phyloP scores from a whole-genome alignment of 2,888 invertebrate genomes.

The Argyresthia goedartella region DNA sequence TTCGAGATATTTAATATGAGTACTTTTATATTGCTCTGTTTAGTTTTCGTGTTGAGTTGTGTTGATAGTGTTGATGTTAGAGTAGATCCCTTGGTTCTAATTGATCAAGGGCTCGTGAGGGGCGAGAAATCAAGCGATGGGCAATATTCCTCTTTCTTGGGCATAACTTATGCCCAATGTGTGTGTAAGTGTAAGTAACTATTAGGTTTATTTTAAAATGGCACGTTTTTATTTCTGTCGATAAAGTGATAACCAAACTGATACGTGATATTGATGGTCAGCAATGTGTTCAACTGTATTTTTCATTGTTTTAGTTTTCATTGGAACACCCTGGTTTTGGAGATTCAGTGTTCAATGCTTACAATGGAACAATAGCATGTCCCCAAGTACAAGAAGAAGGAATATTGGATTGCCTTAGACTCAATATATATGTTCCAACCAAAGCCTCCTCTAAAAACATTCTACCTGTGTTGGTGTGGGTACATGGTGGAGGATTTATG shows the following conservation, averaged over 20 bases:
- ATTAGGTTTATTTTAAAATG: too few species aligned
- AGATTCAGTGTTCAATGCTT: slow-evolving; percentile 41
- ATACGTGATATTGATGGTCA: too few species aligned
- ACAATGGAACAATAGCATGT: slow-evolving; percentile 4
- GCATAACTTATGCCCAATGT: slow-evolving; percentile 54
- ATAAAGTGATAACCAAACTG: background rate
- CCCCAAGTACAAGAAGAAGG: slow-evolving; percentile 3
- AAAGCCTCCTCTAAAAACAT: slow-evolving; percentile 5
- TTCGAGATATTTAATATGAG: slow-evolving; percentile 21
- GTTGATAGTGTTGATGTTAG: slow-evolving; percentile 24
- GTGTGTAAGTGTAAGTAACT: slow-evolving; percentile 60
- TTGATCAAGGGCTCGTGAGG: too few species aligned
- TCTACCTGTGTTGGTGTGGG: slow-evolving; percentile 7
- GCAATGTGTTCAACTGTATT: too few species aligned
- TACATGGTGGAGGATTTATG: slow-evolving; percentile 37
- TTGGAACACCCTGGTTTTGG: slow-evolving; percentile 29
- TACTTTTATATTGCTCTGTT: slow-evolving; percentile 15
- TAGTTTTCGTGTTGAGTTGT: slow-evolving; percentile 15
- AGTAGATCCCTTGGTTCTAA: slow-evolving; percentile 50
- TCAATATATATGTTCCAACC: slow-evolving; percentile 8
- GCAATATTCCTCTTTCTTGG: slow-evolving; percentile 48
- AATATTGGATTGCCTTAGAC: slow-evolving; percentile 7
- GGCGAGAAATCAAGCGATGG: slow-evolving; percentile 46
- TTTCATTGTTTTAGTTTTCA: slow-evolving; percentile 33
- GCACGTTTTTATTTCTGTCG: too few species aligned